Evolutionary conservation across 2,888 invertebrate genomes (phyloP), one percentile per base, ranked within the genome.

Genomic region (Yponomeuta cagnagella): DNA sequence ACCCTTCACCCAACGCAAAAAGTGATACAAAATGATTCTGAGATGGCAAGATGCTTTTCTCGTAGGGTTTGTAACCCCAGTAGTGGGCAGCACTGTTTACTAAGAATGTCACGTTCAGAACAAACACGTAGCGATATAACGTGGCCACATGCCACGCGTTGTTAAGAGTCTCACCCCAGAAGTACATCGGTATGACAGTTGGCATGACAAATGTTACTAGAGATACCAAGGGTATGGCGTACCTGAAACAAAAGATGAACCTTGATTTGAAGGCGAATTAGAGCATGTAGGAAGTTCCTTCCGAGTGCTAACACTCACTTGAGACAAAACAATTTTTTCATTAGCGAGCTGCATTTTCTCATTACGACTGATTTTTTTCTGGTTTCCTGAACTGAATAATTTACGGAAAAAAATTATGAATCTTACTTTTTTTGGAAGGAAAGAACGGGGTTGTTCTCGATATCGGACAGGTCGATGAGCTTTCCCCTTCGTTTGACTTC

Each of bases 401-500:
- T 12, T 52, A 12, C 10, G 10, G 4, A 12, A 2, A 52, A 52
- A 10, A 58, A 1, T 1, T 1, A 5, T 58, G 5, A 15, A 2
- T 48, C 67, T 63, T 33, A 95, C 94, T 93, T 94, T 79, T 94
- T 93, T 80, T 96, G 96, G 82, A 95, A 95, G 70, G 77, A 81
- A 30, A 96, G 89, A 63, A 96, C 91, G 1, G 95, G 94, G 81
- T 96, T 96, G 30, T 83, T 87, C 74, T 90, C 86, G 66, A 97
- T 89, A 81, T 97, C 96, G 43, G 93, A 93, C 76, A 96, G 77
- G 77, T 96, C 95, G 71, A 96, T 90, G 58, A 90, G 87, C 73
- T 94, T 93, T 72, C 96, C 96, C 79, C 95, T 95, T 66, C 85
- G 88, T 74, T 90, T 94, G 30, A 97, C 95, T 73, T 95, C 94